A percentile compares a stretch with the other conserved stretches of the same genome.
These are phyloP conservation scores for Diorhabda carinulata DNA, from an alignment of 1,140 invertebrate genomes.

Conservation along the genomic window DNA sequence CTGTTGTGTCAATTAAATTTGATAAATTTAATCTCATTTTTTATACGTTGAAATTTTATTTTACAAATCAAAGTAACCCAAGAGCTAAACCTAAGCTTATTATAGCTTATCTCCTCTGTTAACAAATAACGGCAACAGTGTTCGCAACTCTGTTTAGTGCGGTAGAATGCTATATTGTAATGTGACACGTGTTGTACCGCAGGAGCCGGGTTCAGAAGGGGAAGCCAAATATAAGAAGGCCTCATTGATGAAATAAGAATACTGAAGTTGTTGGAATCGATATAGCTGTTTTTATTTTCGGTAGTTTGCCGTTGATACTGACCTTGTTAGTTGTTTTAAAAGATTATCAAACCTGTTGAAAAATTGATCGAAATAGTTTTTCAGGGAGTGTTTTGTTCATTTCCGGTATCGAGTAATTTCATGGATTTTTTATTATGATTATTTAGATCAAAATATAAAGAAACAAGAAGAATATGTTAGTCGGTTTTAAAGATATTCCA, in stretches of 20 bases:
- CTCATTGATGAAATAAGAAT: constrained; percentile 2
- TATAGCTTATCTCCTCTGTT: not conserved
- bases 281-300: not conserved
- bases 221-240: not conserved
- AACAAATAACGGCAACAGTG: not conserved
- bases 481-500: no score
- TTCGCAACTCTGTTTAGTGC: not conserved
- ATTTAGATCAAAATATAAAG: no score
- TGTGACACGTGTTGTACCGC: not conserved
- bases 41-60: no score
- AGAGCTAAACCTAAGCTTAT: no score
- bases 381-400: not conserved
- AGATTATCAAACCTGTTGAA: not conserved
- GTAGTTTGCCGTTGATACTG: not conserved
- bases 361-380: not conserved
- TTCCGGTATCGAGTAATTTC: not conserved
- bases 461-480: no score
- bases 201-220: not conserved
- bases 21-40: no score
- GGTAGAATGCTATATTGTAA: constrained; percentile 1
- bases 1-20: no score
- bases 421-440: no score
- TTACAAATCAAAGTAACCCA: no score
- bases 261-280: not conserved
- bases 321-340: constrained; percentile 1